Evolutionary conservation across 2,113 vertebrate species (phyloP).

Genomic region (Dryoscopus gambensis): DNA sequence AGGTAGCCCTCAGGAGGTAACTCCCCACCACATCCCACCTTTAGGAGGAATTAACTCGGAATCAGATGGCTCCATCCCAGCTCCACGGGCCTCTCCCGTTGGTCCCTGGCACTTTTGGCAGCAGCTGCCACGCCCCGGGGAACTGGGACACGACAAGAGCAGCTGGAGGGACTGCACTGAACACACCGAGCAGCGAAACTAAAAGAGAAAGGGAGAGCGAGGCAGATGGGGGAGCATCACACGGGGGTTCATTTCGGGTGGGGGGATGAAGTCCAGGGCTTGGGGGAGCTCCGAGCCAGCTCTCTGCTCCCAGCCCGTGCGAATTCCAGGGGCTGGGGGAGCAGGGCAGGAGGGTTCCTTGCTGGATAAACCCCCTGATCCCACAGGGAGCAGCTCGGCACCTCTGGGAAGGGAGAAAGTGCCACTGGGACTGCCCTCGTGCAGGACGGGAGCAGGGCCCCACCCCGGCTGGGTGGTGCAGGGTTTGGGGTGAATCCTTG

Average conservation of each 20-base stretch:
- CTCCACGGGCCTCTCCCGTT: not conserved
- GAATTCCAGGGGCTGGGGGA: fast-evolving
- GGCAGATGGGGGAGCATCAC: not conserved
- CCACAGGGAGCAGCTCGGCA: not conserved
- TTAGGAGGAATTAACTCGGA: not conserved
- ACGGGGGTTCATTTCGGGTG: not conserved
- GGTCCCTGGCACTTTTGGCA: not conserved
- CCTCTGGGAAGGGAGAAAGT: not conserved
- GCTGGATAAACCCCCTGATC: not conserved
- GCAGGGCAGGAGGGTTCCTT: not conserved
- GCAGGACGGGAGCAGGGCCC: not conserved
- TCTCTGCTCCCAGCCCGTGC: not conserved
- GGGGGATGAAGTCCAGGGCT: not conserved
- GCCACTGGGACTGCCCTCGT: too few relatives aligned
- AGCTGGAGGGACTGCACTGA: slow-evolving; percentile 22
- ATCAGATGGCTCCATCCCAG: not conserved
- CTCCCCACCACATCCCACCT: not conserved
- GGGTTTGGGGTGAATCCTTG: not conserved
- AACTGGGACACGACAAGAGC: not conserved
- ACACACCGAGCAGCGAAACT: not conserved
- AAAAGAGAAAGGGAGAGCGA: not conserved
- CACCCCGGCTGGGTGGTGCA: slow-evolving; percentile 14
- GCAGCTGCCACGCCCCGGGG: not conserved
- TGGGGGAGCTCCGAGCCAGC: not conserved
- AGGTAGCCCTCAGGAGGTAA: not conserved